Evolutionary conservation across 92 coral and sea anemone genomes (phyloP), one percentile per base, ranked within the genome.

Genomic region (Porites evermanni): DNA sequence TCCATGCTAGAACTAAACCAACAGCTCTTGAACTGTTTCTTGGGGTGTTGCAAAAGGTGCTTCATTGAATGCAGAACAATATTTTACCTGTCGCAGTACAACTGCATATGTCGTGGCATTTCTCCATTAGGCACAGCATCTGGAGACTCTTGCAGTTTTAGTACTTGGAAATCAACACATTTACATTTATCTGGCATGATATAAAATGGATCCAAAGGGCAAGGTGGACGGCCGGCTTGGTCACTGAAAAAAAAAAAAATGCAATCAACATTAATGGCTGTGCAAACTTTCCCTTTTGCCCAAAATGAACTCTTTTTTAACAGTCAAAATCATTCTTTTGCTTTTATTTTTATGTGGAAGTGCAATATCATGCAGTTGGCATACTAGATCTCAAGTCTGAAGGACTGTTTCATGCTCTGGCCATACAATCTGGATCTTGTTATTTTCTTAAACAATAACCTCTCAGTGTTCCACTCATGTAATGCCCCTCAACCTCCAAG

Each of bases 131-230:
- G 99, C 8, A 97, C 98, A 24, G 99, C 95, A 88, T 97, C 99
- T 18, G 99, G 98, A 52, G 98, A 93, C 77, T 97, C 99, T 61
- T 97, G 99, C 6, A 97, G 93, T 83, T 97, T 97, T 23, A 97
- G 81, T 11, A 97, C 98, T 86, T 97, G 99, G 88, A 97, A 97
- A 76, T 97, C 99, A 29, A 97, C 98, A 88, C 99, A 97, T 77
- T 97, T 93, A 87, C 99, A 97, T 84, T 97, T 97, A 93, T 97
- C 99, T 21, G 99, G 99, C 94, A 97, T 95, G 82, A 97, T 97
- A 77, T 85, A 97, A 90, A 97, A 97, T 13, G 99, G 99, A 58
- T 97, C 99, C 58, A 97, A 12, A 7, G 99, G 98, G 64, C 99
- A 97, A 2, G 98, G 98, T 18, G 95, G 95, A 10, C 99, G 95